Conservation (phyloP, 1,140 invertebrate genomes). For the Nephotettix cincticeps region DNA sequence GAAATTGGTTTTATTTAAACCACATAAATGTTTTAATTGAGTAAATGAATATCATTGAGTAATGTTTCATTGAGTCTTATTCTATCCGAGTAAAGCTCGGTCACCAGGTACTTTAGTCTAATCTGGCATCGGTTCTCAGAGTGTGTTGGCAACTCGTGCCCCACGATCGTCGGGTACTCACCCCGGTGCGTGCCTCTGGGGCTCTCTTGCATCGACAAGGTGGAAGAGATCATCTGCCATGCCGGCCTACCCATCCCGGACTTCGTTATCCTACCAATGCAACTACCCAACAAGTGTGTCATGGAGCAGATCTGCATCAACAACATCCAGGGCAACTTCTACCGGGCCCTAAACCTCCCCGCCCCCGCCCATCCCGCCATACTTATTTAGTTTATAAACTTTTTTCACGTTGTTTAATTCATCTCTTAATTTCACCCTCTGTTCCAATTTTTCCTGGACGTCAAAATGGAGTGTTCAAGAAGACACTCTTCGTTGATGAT, state of each 20-base stretch:
- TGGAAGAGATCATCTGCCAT: neutral
- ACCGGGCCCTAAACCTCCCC: neutral
- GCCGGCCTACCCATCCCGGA: neutral
- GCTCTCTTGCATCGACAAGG: neutral
- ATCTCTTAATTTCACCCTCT: no score
- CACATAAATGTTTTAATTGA: no score
- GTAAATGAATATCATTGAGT: no score
- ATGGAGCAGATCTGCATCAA: neutral
- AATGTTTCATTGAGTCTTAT: no score
- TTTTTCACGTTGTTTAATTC: neutral
- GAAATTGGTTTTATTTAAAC: no score
- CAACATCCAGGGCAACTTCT: conserved; percentile 1
- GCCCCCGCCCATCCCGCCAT: neutral
- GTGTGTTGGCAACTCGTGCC: neutral
- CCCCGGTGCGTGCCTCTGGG: neutral
- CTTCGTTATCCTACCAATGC: neutral
- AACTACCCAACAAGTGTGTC: neutral
- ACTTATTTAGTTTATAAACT: neutral
- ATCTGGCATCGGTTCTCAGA: no score
- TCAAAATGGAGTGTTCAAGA: no score
- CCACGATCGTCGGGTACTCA: neutral
- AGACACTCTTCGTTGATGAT: no score
- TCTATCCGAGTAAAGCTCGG: no score
- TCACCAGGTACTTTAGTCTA: no score
- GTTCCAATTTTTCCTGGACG: no score